Evolutionary conservation across 2,888 invertebrate species (phyloP).

Genomic region (Ephialtes manifestator): DNA sequence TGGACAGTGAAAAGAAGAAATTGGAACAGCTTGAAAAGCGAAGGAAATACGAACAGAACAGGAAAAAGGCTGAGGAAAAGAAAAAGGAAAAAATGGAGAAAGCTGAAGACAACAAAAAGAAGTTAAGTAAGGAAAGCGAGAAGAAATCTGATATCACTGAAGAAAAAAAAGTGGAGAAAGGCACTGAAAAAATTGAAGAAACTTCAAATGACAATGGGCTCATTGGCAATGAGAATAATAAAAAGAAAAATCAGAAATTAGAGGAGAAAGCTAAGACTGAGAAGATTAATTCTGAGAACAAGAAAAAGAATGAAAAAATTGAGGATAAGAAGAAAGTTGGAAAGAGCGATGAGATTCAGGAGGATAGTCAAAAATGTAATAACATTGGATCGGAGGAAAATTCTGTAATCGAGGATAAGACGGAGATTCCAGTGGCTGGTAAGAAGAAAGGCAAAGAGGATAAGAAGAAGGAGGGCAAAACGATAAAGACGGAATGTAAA

Average conservation of each 20-base stretch:
- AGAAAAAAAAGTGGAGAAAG: constrained; percentile 78
- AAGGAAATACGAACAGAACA: constrained; percentile 73
- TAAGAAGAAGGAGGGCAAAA: constrained; percentile 81
- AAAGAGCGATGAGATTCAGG: constrained; percentile 65
- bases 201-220: constrained; percentile 67
- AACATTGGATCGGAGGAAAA: constrained; percentile 68
- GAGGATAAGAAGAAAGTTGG: constrained; percentile 72
- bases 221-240: constrained; percentile 71
- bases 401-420: constrained; percentile 68
- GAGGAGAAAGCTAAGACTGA: constrained; percentile 78
- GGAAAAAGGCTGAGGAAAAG: constrained; percentile 65
- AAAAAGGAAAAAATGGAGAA: constrained; percentile 66
- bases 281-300: constrained; percentile 73
- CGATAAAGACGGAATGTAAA: constrained; percentile 78
- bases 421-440: constrained; percentile 62
- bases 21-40: constrained; percentile 70
- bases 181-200: constrained; percentile 72
- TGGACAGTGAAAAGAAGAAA: constrained; percentile 63
- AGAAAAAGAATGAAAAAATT: constrained; percentile 71
- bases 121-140: constrained; percentile 66
- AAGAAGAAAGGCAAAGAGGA: constrained; percentile 81
- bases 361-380: constrained; percentile 61
- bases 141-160: constrained; percentile 76
- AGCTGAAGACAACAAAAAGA: constrained; percentile 71
- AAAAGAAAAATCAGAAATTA: constrained; percentile 78